These are phyloP conservation scores for Drosophila nr. fundita DNA, from an alignment of 2,888 invertebrate species.

Conservation along the genomic window DNA sequence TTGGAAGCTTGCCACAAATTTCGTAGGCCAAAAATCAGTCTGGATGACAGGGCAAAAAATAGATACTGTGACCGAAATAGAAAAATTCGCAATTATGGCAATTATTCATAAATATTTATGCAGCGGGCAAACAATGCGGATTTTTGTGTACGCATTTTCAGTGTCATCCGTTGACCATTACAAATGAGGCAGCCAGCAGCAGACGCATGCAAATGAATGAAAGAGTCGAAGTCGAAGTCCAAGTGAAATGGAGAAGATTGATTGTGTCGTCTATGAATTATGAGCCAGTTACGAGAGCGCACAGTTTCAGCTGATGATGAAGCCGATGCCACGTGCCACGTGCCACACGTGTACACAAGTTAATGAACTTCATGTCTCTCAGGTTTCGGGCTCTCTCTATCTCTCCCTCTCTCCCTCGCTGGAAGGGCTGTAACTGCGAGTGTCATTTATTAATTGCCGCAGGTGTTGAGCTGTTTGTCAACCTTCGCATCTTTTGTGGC, in stretches of 20 bases:
- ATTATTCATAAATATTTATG: constrained; percentile 66
- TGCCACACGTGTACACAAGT: constrained; percentile 42
- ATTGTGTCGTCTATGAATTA: constrained; percentile 62
- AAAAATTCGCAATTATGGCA: constrained; percentile 37
- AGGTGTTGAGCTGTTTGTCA: constrained; percentile 11
- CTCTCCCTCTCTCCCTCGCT: not conserved
- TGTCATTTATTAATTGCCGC: constrained; percentile 45
- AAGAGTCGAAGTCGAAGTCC: constrained; percentile 57
- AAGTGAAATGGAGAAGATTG: constrained; percentile 51
- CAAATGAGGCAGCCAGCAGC: constrained; percentile 56
- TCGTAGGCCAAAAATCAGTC: not conserved
- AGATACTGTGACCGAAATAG: constrained; percentile 27
- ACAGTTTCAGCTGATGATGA: not conserved
- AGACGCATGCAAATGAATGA: constrained; percentile 65
- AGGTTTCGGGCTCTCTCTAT: not conserved
- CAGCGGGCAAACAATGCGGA: constrained; percentile 51
- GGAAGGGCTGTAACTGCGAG: constrained; percentile 1
- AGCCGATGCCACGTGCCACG: constrained; percentile 14
- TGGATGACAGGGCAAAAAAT: constrained; percentile 10
- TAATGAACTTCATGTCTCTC: constrained; percentile 38
- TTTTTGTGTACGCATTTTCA: constrained; percentile 37
- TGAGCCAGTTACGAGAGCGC: constrained; percentile 30
- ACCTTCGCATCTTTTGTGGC: not conserved
- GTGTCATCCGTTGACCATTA: constrained; percentile 61
- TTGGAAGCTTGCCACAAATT: constrained; percentile 20